Percentiles rank a stretch among this genome's conserved stretches.
Evolutionary conservation across 2,888 invertebrate genomes (phyloP).

Genomic region (Cheilosia impressa): DNA sequence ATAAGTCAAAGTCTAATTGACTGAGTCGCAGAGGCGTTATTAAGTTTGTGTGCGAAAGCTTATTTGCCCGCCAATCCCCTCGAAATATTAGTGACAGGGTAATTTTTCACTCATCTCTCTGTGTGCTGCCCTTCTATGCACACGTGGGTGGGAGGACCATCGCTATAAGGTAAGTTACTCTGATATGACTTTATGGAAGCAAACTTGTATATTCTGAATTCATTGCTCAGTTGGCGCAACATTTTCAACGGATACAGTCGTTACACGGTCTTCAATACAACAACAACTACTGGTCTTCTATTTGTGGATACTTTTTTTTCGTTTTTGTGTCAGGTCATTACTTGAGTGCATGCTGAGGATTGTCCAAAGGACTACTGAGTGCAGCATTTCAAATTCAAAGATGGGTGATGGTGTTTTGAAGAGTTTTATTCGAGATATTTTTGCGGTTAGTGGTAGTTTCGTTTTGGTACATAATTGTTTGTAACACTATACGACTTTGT

Average conservation of each 20-base stretch:
- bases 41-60: constrained; percentile 54
- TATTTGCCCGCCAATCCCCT: constrained; percentile 19
- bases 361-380: constrained; percentile 15
- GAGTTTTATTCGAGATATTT: constrained; percentile 82
- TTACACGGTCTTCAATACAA: constrained; percentile 9
- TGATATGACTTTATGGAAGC: constrained; percentile 39
- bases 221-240: constrained; percentile 51
- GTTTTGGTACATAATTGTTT: neutral
- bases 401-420: constrained; percentile 81
- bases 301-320: constrained; percentile 6
- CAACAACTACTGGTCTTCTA: neutral
- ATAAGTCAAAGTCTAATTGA: constrained; percentile 64
- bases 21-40: constrained; percentile 36
- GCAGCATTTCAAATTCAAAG: constrained; percentile 8
- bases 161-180: constrained; percentile 40
- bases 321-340: neutral
- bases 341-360: constrained; percentile 12
- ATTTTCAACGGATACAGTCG: constrained; percentile 59
- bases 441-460: constrained; percentile 80
- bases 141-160: constrained; percentile 38
- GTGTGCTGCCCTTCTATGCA: constrained; percentile 25
- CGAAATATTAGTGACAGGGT: neutral
- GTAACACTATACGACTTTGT: too few relatives aligned
- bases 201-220: constrained; percentile 45
- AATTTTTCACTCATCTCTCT: constrained; percentile 51